Base-by-base conservation (phyloP, 1,140 invertebrate species). In the Sycophaga agraensis region DNA sequence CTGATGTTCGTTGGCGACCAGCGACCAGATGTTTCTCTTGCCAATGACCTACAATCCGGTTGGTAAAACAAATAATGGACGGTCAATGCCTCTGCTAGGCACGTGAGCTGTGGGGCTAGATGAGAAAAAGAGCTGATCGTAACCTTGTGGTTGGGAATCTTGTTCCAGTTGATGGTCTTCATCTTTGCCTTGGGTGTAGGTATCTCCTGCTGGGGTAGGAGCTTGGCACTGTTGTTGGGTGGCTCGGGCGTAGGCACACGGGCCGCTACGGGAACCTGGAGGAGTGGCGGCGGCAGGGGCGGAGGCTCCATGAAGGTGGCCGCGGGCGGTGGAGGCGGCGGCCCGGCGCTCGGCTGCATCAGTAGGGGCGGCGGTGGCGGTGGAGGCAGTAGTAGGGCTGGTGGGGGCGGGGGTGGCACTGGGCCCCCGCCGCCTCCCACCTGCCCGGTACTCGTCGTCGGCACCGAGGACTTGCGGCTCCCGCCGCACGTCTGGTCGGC, bases 161-260 rank as follows among this genome's bases (percentile, higher is more conserved):
- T 95, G 73, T 91, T 93, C 93, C 93, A 96, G 74, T 96, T 96
- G 60, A 96, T 88, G 4, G 93, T 94, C 79, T 94, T 94, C 93
- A 96, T 94, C 75, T 95, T 95, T n/a, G 90, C 86, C 77, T 91
- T 91, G 4, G 94, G 93, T 42, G 89, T 88, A 0, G 93, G 93
- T 39, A 88, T 94, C 68, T 92, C 89, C 75, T 93, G 91, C 72
- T 95, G 92, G 2, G 92, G 92, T 66, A 94, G 82, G 69, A 84
- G 68, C 54, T 80, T 81, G 55, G 79, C 67, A 67, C 75, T 69
- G 71, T 75, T 65, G 70, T 67, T 73, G 48, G 78, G 72, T 9
- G 73, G 67, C 70, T 79, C 59, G 68, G 77, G 76, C 28, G 77
- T 63, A 14, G 76, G 54, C 8, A 39, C 50, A 63, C 79, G 74